A percentile compares a stretch with the other conserved stretches of the same genome.
Conservation (phyloP, 2,113 vertebrate genomes). For the Pitta sordida region DNA sequence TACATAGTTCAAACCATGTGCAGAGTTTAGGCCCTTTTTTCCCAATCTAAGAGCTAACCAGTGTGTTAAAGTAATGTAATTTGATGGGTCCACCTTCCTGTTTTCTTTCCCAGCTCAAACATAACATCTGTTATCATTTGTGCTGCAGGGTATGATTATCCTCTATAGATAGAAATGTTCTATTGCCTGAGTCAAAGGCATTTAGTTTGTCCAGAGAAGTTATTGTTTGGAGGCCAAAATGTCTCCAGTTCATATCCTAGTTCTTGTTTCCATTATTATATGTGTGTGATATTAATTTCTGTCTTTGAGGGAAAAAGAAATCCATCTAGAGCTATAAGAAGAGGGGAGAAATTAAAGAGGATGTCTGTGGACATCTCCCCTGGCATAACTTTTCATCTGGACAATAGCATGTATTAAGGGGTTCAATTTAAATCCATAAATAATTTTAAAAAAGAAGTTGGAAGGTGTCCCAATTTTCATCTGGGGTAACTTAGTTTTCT, state of each 20-base stretch:
- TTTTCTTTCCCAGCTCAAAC: background rate
- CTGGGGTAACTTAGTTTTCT: background rate
- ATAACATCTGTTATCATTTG: background rate
- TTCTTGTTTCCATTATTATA: conserved; percentile 23
- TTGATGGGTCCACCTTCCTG: background rate
- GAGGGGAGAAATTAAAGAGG: background rate
- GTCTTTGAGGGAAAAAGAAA: conserved; percentile 11
- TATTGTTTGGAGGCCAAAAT: conserved; percentile 67
- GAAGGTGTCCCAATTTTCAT: background rate
- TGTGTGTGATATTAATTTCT: conserved; percentile 56
- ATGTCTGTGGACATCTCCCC: background rate
- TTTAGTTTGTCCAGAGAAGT: conserved; percentile 33
- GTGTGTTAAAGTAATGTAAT: background rate
- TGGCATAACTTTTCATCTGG: background rate
- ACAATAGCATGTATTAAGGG: background rate
- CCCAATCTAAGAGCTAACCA: background rate
- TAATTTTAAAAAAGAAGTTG: background rate
- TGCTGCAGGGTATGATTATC: conserved; percentile 27
- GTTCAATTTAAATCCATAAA: background rate
- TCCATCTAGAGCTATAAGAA: conserved; percentile 10
- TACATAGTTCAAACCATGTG: background rate
- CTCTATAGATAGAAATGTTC: conserved; percentile 15
- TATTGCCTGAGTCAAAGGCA: conserved; percentile 20
- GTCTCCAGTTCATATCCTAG: conserved; percentile 63
- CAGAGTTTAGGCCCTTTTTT: background rate